Conservation (phyloP, 2,888 invertebrate species). For the Resseliella maxima region DNA sequence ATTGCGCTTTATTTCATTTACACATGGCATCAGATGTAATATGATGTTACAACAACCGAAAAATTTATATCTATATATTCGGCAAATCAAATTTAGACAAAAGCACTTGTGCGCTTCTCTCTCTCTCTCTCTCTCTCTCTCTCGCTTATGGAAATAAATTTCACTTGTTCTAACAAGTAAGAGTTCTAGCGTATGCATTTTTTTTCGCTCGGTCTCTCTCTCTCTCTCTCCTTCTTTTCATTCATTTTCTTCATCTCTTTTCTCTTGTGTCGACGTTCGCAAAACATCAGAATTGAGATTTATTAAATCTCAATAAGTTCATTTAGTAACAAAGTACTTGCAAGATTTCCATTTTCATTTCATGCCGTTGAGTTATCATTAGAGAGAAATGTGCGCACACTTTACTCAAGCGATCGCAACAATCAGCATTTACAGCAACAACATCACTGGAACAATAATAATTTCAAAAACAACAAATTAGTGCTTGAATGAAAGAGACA, state of each 20-base stretch:
- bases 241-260: not conserved
- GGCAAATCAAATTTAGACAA: not conserved
- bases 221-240: not conserved
- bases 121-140: not conserved
- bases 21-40: not conserved
- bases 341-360: not conserved
- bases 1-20: not conserved
- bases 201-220: too few relatives aligned
- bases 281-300: not conserved
- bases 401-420: not conserved
- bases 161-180: not conserved
- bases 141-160: not conserved
- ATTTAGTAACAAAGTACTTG: not conserved
- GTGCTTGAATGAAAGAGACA: not conserved
- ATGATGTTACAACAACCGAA: not conserved
- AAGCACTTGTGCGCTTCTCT: not conserved
- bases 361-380: not conserved
- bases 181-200: too few relatives aligned
- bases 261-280: not conserved
- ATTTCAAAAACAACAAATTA: not conserved
- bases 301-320: conserved; percentile 2
- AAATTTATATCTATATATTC: not conserved
- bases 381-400: not conserved
- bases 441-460: not conserved
- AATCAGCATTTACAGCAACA: not conserved